A percentile compares a stretch with the other conserved stretches of the same genome.
Evolutionary conservation across 35 echinoderm and acorn worm species (phyloP).

Genomic region (Holothuria glaberrima): DNA sequence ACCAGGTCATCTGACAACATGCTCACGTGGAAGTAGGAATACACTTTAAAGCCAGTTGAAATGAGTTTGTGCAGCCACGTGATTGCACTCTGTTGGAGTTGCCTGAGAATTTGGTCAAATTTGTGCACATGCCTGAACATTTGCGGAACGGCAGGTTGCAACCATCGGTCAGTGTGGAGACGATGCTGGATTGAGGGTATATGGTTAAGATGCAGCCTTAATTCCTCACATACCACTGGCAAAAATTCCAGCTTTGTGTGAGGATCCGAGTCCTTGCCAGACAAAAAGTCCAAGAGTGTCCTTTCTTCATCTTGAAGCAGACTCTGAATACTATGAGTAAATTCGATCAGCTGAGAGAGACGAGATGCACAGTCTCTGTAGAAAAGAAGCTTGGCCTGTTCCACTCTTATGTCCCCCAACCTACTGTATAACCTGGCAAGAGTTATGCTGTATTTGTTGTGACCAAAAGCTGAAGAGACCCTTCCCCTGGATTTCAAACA

Average conservation of each 20-base stretch:
- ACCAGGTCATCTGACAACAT: constrained; percentile 76
- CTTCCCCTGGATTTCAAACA: constrained; percentile 68
- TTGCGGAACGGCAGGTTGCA: constrained; percentile 70
- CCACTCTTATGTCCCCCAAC: constrained; percentile 62
- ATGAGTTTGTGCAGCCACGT: constrained; percentile 79
- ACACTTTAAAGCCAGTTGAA: constrained; percentile 71
- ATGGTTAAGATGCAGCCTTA: constrained; percentile 79
- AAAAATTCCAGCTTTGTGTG: constrained; percentile 81
- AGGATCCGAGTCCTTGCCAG: constrained; percentile 58
- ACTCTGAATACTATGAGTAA: constrained; percentile 64
- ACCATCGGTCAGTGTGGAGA: constrained; percentile 77
- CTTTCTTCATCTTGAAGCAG: constrained; percentile 78
- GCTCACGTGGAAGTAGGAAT: constrained; percentile 74
- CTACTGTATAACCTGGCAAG: constrained; percentile 71
- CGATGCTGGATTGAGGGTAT: constrained; percentile 81
- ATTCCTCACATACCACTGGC: constrained; percentile 76
- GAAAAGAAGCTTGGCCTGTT: constrained; percentile 68
- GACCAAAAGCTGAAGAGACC: constrained; percentile 86
- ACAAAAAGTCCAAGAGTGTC: constrained; percentile 60
- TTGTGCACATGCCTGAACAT: constrained; percentile 56
- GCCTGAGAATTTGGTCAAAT: constrained; percentile 61
- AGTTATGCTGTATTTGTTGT: constrained; percentile 91
- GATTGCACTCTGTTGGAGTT: constrained; percentile 79
- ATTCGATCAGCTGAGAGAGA: constrained; percentile 73
- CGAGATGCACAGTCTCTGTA: constrained; percentile 71